Evolutionary conservation across 2,888 invertebrate genomes (phyloP).

Genomic region (Scrobipalpa costella): DNA sequence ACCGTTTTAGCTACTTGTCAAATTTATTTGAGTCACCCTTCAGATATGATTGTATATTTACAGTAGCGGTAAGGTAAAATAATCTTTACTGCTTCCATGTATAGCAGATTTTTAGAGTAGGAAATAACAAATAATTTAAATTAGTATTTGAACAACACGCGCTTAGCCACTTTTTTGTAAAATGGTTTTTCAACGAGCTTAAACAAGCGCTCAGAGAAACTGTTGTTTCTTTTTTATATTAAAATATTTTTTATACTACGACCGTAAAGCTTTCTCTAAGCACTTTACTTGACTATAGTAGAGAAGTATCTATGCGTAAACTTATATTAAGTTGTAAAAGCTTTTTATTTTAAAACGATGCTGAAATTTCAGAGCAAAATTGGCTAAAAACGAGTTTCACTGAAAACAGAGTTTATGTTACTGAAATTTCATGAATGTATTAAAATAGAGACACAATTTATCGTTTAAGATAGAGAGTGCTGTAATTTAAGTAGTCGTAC

Average conservation of each 20-base stretch:
- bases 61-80: too few relatives aligned
- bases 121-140: background rate
- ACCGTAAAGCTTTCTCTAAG: conserved; percentile 8
- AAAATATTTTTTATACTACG: conserved; percentile 11
- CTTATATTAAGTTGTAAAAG: background rate
- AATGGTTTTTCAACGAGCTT: conserved; percentile 13
- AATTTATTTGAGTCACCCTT: too few relatives aligned
- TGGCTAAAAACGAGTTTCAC: too few relatives aligned
- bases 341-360: background rate
- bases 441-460: background rate
- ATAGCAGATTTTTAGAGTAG: too few relatives aligned
- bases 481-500: background rate
- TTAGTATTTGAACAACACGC: background rate
- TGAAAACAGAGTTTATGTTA: background rate
- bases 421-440: background rate
- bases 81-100: too few relatives aligned
- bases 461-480: background rate
- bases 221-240: conserved; percentile 5
- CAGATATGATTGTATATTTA: too few relatives aligned
- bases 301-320: conserved; percentile 1
- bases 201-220: conserved; percentile 1
- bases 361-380: background rate
- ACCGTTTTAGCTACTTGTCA: too few relatives aligned
- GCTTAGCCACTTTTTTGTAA: conserved; percentile 2
- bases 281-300: background rate